These are phyloP conservation scores for Myotis yumanensis DNA, from an alignment of 2,113 vertebrate species.

Conservation along the genomic window DNA sequence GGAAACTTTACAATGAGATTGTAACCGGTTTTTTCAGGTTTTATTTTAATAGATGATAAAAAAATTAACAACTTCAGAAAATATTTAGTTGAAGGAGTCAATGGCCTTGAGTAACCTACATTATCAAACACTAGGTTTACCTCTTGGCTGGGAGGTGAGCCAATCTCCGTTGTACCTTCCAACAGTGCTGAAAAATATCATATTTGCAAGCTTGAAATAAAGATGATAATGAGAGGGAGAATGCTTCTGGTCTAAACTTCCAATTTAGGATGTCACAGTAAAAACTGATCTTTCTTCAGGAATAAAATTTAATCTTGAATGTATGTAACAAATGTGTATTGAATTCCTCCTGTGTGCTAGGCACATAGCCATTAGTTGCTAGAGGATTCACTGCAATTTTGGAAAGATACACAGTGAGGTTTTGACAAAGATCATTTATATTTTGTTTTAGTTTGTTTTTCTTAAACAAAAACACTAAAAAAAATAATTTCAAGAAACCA, in stretches of 20 bases:
- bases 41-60: slow-evolving; percentile 8
- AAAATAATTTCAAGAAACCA: slow-evolving; percentile 8
- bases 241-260: neutral
- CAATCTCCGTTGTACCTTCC: neutral
- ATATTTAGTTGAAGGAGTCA: neutral
- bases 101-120: neutral
- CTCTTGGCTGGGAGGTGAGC: neutral
- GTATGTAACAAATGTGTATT: neutral
- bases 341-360: neutral
- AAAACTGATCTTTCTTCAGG: neutral
- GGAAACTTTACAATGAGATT: neutral
- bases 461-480: neutral
- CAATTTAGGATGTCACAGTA: neutral
- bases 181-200: neutral
- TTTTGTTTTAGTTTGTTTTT: neutral
- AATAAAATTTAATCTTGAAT: neutral
- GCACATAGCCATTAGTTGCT: neutral
- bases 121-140: neutral
- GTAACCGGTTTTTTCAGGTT: slow-evolving; percentile 3
- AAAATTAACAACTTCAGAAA: neutral
- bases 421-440: neutral
- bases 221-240: neutral
- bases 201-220: slow-evolving; percentile 2
- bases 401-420: neutral
- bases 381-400: neutral